Percentiles rank a stretch among this genome's conserved stretches.
Conservation (phyloP, 1,140 invertebrate genomes). For the Anthonomus grandis region DNA sequence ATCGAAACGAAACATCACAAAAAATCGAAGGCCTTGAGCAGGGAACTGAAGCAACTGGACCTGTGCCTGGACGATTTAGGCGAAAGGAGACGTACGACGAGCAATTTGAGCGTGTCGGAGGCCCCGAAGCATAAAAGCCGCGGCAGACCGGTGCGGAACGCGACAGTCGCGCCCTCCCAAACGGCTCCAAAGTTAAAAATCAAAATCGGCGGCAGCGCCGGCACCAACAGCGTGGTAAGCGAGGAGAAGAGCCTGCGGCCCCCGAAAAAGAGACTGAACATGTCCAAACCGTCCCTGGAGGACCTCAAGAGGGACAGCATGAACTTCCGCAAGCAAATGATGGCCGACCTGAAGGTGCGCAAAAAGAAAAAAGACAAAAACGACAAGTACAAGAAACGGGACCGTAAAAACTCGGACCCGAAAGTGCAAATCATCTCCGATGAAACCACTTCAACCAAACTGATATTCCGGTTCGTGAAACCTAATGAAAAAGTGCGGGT, state of each 20-base stretch:
- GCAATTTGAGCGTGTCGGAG: conserved; percentile 44
- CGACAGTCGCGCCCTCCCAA: too few relatives aligned
- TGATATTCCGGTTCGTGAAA: conserved; percentile 64
- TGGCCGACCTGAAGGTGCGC: conserved; percentile 68
- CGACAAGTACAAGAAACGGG: conserved; percentile 64
- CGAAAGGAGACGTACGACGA: conserved; percentile 49
- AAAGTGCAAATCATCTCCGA: conserved; percentile 60
- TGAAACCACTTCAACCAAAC: conserved; percentile 60
- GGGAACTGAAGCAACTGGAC: conserved; percentile 57
- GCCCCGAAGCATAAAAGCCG: conserved; percentile 54
- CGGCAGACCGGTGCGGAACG: conserved; percentile 51
- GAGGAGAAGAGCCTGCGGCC: conserved; percentile 57
- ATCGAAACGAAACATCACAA: conserved; percentile 69
- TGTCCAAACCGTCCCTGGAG: conserved; percentile 60
- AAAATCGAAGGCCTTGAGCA: conserved; percentile 52
- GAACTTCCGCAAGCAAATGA: conserved; percentile 79
- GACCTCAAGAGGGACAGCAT: conserved; percentile 80
- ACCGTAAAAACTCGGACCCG: conserved; percentile 56
- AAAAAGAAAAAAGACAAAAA: conserved; percentile 61
- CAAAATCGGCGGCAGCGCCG: conserved; percentile 71
- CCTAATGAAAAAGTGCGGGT: conserved; percentile 22
- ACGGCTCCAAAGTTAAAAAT: conserved; percentile 76
- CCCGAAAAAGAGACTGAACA: conserved; percentile 43
- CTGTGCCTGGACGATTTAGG: conserved; percentile 48
- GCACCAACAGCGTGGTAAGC: conserved; percentile 57